These are phyloP conservation scores for Clangula hyemalis DNA, from an alignment of 2,797 vertebrate species.

Conservation along the genomic window DNA sequence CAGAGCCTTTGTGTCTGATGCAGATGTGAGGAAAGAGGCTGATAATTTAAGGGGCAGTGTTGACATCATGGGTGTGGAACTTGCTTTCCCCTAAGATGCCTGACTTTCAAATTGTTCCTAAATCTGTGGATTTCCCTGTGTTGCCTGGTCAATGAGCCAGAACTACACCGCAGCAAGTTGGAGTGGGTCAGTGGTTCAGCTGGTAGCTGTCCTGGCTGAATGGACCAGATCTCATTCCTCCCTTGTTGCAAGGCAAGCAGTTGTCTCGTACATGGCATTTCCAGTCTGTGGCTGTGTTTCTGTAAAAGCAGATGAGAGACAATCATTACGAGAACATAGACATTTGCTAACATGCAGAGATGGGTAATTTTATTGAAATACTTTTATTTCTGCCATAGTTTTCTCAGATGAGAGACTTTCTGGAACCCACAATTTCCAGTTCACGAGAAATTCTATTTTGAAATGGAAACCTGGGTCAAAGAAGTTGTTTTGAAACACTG, in stretches of 20 bases:
- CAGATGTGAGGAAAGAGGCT: constrained; percentile 2
- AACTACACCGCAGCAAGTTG: not conserved
- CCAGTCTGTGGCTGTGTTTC: not conserved
- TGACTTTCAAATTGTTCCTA: not conserved
- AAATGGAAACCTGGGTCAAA: not conserved
- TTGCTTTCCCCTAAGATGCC: not conserved
- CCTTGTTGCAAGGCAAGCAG: not conserved
- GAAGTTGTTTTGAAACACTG: not conserved
- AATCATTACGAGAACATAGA: not conserved
- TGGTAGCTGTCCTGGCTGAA: rapidly evolving
- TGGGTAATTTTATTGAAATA: not conserved
- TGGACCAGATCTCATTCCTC: not conserved
- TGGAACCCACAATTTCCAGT: not conserved
- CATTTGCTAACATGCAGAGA: not conserved
- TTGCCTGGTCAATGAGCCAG: not conserved
- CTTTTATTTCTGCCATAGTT: not conserved
- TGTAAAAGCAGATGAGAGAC: not conserved
- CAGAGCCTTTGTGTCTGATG: not conserved
- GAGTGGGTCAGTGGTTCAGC: not conserved
- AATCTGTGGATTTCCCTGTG: not conserved
- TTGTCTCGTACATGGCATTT: rapidly evolving
- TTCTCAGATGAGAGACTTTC: not conserved
- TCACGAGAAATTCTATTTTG: not conserved
- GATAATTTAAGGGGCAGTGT: not conserved
- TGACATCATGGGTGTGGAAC: not conserved